Conservation (phyloP, 2,888 invertebrate species). For the Lasioglossum figueresi region DNA sequence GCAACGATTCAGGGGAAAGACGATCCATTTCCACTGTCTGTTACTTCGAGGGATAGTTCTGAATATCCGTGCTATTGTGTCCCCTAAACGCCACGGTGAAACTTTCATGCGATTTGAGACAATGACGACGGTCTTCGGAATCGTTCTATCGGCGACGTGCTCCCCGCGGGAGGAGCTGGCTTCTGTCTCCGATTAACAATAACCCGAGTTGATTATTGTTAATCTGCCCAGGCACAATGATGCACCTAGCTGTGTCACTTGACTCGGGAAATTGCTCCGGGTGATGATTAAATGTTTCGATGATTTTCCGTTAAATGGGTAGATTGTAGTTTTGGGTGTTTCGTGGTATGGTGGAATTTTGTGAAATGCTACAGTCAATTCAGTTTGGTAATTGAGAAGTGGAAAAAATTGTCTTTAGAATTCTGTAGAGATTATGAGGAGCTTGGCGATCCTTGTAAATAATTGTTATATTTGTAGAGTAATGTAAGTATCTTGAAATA, state of each 20-base stretch:
- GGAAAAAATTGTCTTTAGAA: not conserved
- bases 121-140: constrained; percentile 37
- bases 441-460: not conserved
- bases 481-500: not conserved
- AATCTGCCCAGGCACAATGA: not conserved
- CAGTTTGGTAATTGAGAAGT: too few species aligned
- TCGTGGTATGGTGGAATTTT: not conserved
- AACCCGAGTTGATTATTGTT: not conserved
- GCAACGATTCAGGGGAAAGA: constrained; percentile 54
- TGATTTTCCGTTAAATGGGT: not conserved
- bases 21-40: constrained; percentile 55
- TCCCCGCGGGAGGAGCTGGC: not conserved
- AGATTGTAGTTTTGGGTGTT: not conserved
- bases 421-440: not conserved
- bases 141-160: constrained; percentile 3
- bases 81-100: constrained; percentile 54
- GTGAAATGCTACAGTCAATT: not conserved
- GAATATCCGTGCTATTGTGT: constrained; percentile 56
- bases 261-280: not conserved
- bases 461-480: not conserved
- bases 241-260: not conserved
- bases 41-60: constrained; percentile 59
- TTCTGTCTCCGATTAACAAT: not conserved
- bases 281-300: not conserved
- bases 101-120: constrained; percentile 58